Percentiles rank a stretch among this genome's conserved stretches.
Conservation (phyloP, 2,797 vertebrate genomes). For the Danio kyathit region DNA sequence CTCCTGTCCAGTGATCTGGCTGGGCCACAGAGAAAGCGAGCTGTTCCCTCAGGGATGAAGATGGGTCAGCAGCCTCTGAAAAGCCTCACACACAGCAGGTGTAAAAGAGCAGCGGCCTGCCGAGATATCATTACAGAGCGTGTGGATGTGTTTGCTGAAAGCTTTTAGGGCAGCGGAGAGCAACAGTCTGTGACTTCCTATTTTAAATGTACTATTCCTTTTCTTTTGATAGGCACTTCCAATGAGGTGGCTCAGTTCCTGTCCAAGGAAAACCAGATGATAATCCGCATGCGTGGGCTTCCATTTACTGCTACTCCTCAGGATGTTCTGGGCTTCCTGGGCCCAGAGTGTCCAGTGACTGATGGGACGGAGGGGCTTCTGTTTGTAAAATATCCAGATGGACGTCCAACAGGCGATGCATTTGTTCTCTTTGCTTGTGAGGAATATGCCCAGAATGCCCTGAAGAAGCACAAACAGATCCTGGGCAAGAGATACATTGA, state of each 20-base stretch:
- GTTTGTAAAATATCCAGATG: constrained; percentile 96
- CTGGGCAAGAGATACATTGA: constrained; percentile 97
- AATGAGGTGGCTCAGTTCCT: constrained; percentile 97
- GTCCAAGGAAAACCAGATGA: constrained; percentile 96
- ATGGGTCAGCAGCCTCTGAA: constrained; percentile 69
- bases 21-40: constrained; percentile 48
- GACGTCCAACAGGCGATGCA: constrained; percentile 94
- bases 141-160: constrained; percentile 43
- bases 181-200: constrained; percentile 41
- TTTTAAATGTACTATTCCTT: not conserved
- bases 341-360: constrained; percentile 90
- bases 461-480: constrained; percentile 97
- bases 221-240: constrained; percentile 84
- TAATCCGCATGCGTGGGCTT: constrained; percentile 92
- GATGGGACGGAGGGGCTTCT: constrained; percentile 91
- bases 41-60: constrained; percentile 68
- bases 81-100: constrained; percentile 73
- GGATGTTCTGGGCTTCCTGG: constrained; percentile 91
- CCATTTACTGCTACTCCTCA: constrained; percentile 90
- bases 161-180: constrained; percentile 47
- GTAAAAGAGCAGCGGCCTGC: constrained; percentile 74
- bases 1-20: constrained; percentile 27
- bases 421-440: constrained; percentile 97
- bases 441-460: constrained; percentile 92
- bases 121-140: constrained; percentile 41